Evolutionary conservation across 2,113 vertebrate species (phyloP), one percentile per base, ranked within the genome.

Genomic region (Callaeas wilsoni): DNA sequence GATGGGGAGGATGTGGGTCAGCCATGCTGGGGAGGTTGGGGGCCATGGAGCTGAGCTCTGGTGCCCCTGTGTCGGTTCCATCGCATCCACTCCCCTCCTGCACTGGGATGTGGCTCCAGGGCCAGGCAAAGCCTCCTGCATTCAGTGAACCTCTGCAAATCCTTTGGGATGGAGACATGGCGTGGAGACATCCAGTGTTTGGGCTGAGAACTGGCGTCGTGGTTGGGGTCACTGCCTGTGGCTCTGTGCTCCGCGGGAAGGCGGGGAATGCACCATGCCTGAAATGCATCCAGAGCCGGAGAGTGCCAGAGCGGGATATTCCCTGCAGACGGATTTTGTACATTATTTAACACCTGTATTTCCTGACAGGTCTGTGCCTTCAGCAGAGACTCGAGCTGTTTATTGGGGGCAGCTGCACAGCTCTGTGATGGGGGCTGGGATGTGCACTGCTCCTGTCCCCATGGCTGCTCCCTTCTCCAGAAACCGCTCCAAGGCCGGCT

Each of bases 401-500:
- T 37, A 56, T 16, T 27, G 16, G 76, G 41, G 71, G 62, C 5
- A 20, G 23, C 35, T 8, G 77, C 25, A 4, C 10, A 33, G 56
- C 42, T 52, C 81, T 17, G 65, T 0, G 9, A 27, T 2, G 3
- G 69, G 32, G 41, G 47, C 67, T 37, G 67, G 56, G 63, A 63
- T 5, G 0, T 77, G 65, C 3, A 18, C 67, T n/a, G 37, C 52
- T 85, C 56, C 70, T 14, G 49, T 81, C 44, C 32, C 47, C 69
- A 15, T n/a, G 20, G 8, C 23, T 21, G 22, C n/a, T 84, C 52
- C 57, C 44, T 68, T 23, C 3, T 7, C 55, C 73, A 53, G 46
- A 87, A 90, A 44, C 3, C 0, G 13, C 44, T 68, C 62, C 4
- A 0, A 56, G 32, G 6, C 50, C 0, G 0, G 6, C 13, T n/a